phyloP scores from a whole-genome alignment of 2,113 vertebrate species.

The Eptesicus fuscus region DNA sequence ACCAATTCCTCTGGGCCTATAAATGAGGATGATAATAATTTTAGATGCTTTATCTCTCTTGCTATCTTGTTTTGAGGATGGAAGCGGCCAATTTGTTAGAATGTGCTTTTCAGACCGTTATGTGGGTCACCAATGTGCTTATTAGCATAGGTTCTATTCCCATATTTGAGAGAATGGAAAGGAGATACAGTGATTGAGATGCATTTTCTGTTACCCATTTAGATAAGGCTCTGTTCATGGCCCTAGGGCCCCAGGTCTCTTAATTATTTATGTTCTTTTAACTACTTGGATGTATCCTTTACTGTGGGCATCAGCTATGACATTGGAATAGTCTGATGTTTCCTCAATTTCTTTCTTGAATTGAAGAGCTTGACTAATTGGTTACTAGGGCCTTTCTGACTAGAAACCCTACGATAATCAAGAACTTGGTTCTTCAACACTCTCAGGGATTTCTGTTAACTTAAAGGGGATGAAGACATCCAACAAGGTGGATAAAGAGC shows the following conservation, averaged over 20 bases:
- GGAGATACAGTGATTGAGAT: not conserved
- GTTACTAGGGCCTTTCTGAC: not conserved
- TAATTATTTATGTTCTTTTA: not conserved
- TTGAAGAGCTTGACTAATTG: not conserved
- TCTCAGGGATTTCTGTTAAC: not conserved
- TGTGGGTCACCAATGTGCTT: not conserved
- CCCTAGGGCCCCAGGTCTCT: not conserved
- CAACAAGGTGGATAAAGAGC: not conserved
- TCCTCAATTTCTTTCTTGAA: not conserved
- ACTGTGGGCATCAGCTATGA: not conserved
- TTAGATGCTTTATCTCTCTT: not conserved
- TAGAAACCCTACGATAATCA: not conserved
- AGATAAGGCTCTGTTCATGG: not conserved
- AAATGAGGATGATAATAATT: not conserved
- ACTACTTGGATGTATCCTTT: not conserved
- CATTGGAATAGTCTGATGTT: not conserved
- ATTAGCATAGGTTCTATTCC: not conserved
- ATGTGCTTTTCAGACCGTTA: not conserved
- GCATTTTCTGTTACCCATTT: not conserved
- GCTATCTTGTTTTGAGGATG: not conserved
- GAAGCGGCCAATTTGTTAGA: not conserved
- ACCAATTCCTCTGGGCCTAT: not conserved
- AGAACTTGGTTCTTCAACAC: not conserved
- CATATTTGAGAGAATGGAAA: not conserved
- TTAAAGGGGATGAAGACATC: not conserved